A percentile compares a stretch with the other conserved stretches of the same genome.
Conservation (phyloP, 2,797 vertebrate species). For the Gallinago solitaria region DNA sequence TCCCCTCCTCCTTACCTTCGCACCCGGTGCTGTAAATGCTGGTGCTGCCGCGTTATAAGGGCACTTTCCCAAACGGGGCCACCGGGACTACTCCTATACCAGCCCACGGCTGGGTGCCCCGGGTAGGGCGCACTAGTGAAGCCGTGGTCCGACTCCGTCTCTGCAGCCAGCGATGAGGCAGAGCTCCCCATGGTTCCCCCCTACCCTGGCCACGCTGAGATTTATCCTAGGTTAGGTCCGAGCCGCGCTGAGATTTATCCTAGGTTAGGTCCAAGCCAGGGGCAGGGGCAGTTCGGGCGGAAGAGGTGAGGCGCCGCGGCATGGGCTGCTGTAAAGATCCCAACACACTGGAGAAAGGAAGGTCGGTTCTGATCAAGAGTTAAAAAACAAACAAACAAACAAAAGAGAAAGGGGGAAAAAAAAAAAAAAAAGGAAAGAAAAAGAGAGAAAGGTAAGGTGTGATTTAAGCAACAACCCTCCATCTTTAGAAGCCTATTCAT, state of each 20-base stretch:
- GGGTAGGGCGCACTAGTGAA: conserved; percentile 86
- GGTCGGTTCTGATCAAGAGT: conserved; percentile 64
- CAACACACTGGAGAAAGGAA: conserved; percentile 59
- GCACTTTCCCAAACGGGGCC: conserved; percentile 90
- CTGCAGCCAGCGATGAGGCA: conserved; percentile 92
- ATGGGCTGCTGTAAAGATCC: conserved; percentile 64
- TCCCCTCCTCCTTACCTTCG: conserved; percentile 88
- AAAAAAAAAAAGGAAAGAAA: conserved; percentile 32
- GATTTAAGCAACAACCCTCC: conserved; percentile 36
- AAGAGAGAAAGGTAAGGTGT: conserved; percentile 69
- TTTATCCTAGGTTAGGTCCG: conserved; percentile 75
- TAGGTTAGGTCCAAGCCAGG: conserved; percentile 74
- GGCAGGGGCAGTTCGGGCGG: conserved; percentile 54
- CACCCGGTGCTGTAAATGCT: conserved; percentile 84
- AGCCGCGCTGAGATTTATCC: conserved; percentile 59
- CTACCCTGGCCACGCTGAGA: conserved; percentile 56
- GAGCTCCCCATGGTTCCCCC: conserved; percentile 93
- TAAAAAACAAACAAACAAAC: neutral
- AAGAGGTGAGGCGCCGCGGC: conserved; percentile 45
- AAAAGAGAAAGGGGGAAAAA: neutral
- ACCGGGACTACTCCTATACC: conserved; percentile 90
- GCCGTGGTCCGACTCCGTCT: conserved; percentile 95
- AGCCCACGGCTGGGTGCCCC: conserved; percentile 85
- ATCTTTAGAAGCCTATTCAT: neutral
- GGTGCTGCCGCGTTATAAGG: conserved; percentile 90